Evolutionary conservation across 1,140 invertebrate species (phyloP), one percentile per base, ranked within the genome.

Genomic region (Brachionus rotundiformis): DNA sequence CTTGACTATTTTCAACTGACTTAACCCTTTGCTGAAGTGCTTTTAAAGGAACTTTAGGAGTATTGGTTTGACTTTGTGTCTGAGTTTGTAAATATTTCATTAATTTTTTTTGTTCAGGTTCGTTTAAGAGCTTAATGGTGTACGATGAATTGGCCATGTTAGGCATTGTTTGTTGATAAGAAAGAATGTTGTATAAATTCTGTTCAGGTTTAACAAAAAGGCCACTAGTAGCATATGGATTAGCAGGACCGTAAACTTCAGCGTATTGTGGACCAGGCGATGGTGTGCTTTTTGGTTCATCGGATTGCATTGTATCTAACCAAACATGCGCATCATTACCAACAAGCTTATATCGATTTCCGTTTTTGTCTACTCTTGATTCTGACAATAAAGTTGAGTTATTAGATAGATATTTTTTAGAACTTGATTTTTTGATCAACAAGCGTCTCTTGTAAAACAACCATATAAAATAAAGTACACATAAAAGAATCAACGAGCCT

Each of bases 61-160:
- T 79, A 39, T 79, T 79, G 1, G 47, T 79, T 19, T 79, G 76
- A 63, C 76, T 79, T 19, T 79, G 76, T 11, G 76, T 79, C 1
- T 54, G 47, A 0, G 76, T 19, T 11, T 79, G 44, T 23, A 79
- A 36, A 41, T 79, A 79, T 27, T 79, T 79, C 2, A 79, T 36
- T 11, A 79, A 25, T 33, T 73, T 73, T 44, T 47, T 73, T 25
- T 71, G 29, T 1, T 73, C 68, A 11, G 76, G 47, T 7, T 59
- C 76, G 13, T 54, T 79, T 13, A 79, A 16, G 3, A 79, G 23
- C 13, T 79, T 59, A 7, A 79, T 59, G 0, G 76, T 79, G n/a
- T 79, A 79, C 3, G 47, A 59, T 0, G 76, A 36, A 39, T 77
- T 71, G 16, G 5, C 8, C 13, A n/a, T 68, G 16, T 68, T 68